phyloP scores from a whole-genome alignment of 1,140 invertebrate species.

The Prorops nasuta region DNA sequence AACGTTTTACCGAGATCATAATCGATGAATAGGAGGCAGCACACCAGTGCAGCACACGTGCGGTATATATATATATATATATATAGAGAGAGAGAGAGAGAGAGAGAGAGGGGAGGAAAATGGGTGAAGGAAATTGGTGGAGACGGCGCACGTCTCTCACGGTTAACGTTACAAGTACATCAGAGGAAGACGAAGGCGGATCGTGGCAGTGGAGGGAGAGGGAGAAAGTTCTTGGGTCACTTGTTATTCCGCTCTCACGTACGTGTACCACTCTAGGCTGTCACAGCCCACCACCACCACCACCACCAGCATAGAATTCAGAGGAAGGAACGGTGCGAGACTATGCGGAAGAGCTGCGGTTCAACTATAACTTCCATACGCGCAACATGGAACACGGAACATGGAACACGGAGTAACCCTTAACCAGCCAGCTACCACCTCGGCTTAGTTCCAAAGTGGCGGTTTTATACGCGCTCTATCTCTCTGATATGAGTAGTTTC shows the following conservation, averaged over 20 bases:
- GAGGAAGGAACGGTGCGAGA: background rate
- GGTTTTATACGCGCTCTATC: constrained; percentile 34
- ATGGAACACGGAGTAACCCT: constrained; percentile 20
- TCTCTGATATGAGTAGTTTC: constrained; percentile 31
- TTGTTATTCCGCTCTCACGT: constrained; percentile 32
- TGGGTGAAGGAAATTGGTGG: no score
- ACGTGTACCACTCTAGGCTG: no score
- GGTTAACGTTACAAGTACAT: background rate
- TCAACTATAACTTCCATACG: constrained; percentile 27
- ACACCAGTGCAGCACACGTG: no score
- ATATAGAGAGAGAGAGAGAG: no score
- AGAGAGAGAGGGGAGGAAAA: no score
- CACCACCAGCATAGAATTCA: no score
- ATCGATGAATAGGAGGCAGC: no score
- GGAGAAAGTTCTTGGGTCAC: constrained; percentile 5
- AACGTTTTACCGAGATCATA: no score
- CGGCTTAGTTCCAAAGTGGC: constrained; percentile 38
- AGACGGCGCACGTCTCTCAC: no score
- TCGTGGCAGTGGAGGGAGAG: background rate
- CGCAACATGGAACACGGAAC: constrained; percentile 13
- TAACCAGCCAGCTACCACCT: constrained; percentile 15
- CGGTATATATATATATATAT: no score
- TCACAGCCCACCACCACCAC: no score
- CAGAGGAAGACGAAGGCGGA: background rate
- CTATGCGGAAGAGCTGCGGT: constrained; percentile 12